Evolutionary conservation across 2,888 invertebrate species (phyloP), one percentile per base, ranked within the genome.

Genomic region (Neoaliturus tenellus): DNA sequence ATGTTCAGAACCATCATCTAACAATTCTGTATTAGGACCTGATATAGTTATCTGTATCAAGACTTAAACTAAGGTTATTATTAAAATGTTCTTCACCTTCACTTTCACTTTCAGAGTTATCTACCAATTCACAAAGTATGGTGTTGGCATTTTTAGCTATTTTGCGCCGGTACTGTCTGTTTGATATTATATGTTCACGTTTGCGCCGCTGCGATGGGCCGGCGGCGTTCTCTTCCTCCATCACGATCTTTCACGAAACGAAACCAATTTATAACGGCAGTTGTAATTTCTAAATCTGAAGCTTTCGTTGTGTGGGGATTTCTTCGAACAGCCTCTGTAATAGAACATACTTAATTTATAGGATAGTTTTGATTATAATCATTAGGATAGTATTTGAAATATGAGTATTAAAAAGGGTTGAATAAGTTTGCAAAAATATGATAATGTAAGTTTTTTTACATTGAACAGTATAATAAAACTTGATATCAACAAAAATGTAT

Each of bases 311-410:
- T 75, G 28, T 28, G 20, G 5, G 33, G 33, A 35, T 75, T 75
- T 17, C 39, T 75, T n/a, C 44, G 75, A 17, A 75, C 75, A 48
- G 75, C 23, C 25, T 48, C 75, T 75, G 75, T n/a, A 75, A 75
- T 48, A 41, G 41, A 73, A 73, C 14, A 73, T 73, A 51, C 6
- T 51, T 51, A n/a, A 51, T 51, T 51, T 6, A 10, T 10, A 41
- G 6, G 14, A 41, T 41, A 41, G 6, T 10, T 41, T 41, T 10
- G 41, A 14, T 41, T 6, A 41, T 41, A 41, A 41, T 14, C 41
- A 41, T 10, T 10, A 41, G n/a, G n/a, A n/a, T n/a, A n/a, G n/a
- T n/a, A n/a, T n/a, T n/a, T n/a, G n/a, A n/a, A n/a, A n/a, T n/a
- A n/a, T n/a, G n/a, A n/a, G n/a, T n/a, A n/a, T n/a, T n/a, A n/a